A percentile compares a stretch with the other conserved stretches of the same genome.
These are phyloP conservation scores for Margaritifera margaritifera DNA, from an alignment of 2,888 invertebrate genomes.

Conservation along the genomic window DNA sequence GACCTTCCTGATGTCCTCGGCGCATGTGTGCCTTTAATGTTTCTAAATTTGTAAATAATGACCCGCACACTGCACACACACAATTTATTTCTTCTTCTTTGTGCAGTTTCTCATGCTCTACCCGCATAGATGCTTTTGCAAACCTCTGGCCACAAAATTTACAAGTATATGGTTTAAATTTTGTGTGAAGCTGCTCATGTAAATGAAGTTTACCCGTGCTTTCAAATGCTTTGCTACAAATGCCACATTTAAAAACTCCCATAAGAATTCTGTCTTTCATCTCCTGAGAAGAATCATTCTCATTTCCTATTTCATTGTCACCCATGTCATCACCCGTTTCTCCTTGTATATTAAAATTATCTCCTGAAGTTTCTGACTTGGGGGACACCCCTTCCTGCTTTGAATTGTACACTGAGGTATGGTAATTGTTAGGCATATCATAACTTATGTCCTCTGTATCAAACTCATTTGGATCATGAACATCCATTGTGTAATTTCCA, in stretches of 20 bases:
- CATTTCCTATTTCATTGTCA: constrained; percentile 4
- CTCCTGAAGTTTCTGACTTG: too few species aligned
- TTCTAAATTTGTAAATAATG: constrained; percentile 53
- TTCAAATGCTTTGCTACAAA: constrained; percentile 56
- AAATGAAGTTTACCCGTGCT: constrained; percentile 49
- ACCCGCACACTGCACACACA: constrained; percentile 57
- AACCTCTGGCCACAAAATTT: constrained; percentile 58
- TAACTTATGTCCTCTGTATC: background rate
- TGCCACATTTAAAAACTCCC: constrained; percentile 47
- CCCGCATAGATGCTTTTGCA: constrained; percentile 49
- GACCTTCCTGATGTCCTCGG: constrained; percentile 54
- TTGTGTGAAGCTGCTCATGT: constrained; percentile 57
- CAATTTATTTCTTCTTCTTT: constrained; percentile 31
- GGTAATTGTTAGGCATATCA: constrained; percentile 5
- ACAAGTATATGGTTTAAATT: constrained; percentile 59
- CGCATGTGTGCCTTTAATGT: constrained; percentile 55
- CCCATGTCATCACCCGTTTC: constrained; percentile 1
- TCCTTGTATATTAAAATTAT: too few species aligned
- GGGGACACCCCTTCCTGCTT: too few species aligned
- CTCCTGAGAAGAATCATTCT: constrained; percentile 9
- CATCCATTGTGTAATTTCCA: too few species aligned
- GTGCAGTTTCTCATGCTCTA: constrained; percentile 56
- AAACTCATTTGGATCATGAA: too few species aligned
- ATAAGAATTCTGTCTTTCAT: constrained; percentile 30
- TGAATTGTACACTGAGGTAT: constrained; percentile 2